Conservation (phyloP, 2,113 vertebrate genomes). For the Hypanus sabinus region DNA sequence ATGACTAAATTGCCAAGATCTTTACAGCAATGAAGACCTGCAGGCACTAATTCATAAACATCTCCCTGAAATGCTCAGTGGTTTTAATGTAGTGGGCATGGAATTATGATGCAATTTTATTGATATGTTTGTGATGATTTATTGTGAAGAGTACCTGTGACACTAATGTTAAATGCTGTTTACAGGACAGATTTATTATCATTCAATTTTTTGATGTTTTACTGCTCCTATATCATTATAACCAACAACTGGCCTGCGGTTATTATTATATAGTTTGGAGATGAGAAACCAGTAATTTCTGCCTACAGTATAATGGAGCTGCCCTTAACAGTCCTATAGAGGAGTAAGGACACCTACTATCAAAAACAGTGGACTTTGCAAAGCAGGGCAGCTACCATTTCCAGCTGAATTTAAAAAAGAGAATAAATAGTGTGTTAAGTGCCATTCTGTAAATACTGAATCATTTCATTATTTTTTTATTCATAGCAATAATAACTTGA, state of each 20-base stretch:
- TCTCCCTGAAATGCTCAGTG: background rate
- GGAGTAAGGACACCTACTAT: background rate
- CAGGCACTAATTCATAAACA: background rate
- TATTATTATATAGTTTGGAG: background rate
- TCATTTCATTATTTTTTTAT: background rate
- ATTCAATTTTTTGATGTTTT: background rate
- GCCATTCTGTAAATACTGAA: background rate
- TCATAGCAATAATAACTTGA: background rate
- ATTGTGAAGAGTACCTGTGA: background rate
- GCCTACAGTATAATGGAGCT: background rate
- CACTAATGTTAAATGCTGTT: background rate
- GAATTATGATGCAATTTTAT: background rate
- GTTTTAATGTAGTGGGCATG: background rate
- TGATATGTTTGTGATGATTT: background rate
- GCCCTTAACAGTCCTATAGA: no score
- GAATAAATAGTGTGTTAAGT: background rate
- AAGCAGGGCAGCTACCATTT: background rate
- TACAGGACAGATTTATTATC: background rate
- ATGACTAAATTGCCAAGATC: background rate
- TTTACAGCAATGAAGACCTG: background rate
- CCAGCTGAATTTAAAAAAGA: background rate
- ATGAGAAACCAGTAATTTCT: background rate
- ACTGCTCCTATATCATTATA: background rate
- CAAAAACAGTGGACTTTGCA: background rate
- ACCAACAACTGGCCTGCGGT: background rate